phyloP scores from a whole-genome alignment of 2,797 vertebrate genomes.

The Danio aesculapii region DNA sequence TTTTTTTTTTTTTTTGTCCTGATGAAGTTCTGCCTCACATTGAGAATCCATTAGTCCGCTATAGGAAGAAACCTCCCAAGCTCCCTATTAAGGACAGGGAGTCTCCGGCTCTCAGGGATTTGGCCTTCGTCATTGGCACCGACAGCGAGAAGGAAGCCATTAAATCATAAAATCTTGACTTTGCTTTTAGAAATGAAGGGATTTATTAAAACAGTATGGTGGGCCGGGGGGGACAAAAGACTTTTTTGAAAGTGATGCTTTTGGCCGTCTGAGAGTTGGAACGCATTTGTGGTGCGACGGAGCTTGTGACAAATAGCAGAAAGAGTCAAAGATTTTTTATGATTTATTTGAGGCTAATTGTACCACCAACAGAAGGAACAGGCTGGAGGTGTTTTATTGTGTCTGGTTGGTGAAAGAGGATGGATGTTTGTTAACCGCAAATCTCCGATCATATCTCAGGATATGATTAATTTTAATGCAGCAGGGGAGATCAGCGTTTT shows the following conservation, averaged over 20 bases:
- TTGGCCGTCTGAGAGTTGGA: conserved; percentile 55
- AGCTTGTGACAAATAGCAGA: conserved; percentile 61
- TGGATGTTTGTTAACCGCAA: conserved; percentile 48
- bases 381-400: neutral
- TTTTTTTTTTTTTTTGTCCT: conserved; percentile 23
- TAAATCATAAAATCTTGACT: conserved; percentile 80
- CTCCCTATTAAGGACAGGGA: conserved; percentile 59
- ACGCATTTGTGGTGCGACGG: conserved; percentile 43
- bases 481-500: too few relatives aligned
- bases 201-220: conserved; percentile 78
- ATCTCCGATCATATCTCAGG: conserved; percentile 70
- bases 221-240: conserved; percentile 47
- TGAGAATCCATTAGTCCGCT: conserved; percentile 69
- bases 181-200: conserved; percentile 75
- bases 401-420: conserved; percentile 16
- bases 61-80: conserved; percentile 60
- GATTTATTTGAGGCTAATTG: conserved; percentile 60
- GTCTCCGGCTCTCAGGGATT: conserved; percentile 64
- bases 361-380: conserved; percentile 51
- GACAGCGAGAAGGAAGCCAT: conserved; percentile 77
- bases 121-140: conserved; percentile 72
- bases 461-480: conserved; percentile 5
- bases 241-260: conserved; percentile 66
- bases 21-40: conserved; percentile 60
- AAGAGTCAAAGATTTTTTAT: conserved; percentile 63